phyloP scores from a whole-genome alignment of 2,113 vertebrate species.

The Mastomys coucha region DNA sequence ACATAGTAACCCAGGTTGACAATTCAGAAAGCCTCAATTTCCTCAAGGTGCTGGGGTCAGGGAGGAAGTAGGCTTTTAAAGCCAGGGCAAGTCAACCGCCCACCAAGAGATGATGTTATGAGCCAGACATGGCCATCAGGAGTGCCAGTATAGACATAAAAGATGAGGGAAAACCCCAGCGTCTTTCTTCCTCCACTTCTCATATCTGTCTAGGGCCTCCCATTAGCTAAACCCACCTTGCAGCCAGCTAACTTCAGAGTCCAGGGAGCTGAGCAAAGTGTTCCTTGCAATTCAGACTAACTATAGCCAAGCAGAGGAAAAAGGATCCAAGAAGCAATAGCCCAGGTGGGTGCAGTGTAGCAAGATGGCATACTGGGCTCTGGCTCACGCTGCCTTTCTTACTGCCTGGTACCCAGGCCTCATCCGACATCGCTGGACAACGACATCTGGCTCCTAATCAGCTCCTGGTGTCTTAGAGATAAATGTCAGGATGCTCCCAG shows the following conservation, averaged over 20 bases:
- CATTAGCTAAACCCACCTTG: not conserved
- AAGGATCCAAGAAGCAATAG: not conserved
- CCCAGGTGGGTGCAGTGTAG: too few relatives aligned
- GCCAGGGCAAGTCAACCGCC: not conserved
- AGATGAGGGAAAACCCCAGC: too few relatives aligned
- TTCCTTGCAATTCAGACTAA: not conserved
- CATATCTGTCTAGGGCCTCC: not conserved
- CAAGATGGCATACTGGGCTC: fast-evolving
- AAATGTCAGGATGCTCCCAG: not conserved
- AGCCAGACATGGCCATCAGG: not conserved
- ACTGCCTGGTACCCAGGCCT: not conserved
- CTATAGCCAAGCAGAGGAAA: not conserved
- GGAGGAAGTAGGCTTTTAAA: not conserved
- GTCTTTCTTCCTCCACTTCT: not conserved
- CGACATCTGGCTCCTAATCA: not conserved
- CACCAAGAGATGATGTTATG: not conserved
- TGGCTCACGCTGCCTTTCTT: not conserved
- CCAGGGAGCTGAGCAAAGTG: not conserved
- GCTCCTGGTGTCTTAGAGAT: conserved; percentile 16
- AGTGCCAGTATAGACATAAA: not conserved
- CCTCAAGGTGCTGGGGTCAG: not conserved
- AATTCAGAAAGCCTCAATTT: not conserved
- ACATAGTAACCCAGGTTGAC: not conserved
- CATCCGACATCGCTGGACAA: not conserved
- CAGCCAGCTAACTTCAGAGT: not conserved